Evolutionary conservation across 2,888 invertebrate species (phyloP).

Genomic region (Piscicola geometra): DNA sequence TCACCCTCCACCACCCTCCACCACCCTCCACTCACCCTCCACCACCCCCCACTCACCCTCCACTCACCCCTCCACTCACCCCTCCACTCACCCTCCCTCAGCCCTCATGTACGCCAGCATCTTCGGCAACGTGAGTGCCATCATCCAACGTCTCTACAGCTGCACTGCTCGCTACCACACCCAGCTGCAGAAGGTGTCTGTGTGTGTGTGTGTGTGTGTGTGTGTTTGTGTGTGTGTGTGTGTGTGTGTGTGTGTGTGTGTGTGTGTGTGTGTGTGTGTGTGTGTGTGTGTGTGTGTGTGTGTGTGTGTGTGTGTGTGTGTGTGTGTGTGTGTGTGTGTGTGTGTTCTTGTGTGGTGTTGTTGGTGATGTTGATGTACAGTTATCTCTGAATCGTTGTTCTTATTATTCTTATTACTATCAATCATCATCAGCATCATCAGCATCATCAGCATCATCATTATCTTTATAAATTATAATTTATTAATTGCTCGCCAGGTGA

Average conservation of each 20-base stretch:
- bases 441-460: no score
- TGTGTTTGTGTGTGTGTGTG: no score
- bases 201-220: no score
- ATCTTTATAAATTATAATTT: slow-evolving; percentile 97
- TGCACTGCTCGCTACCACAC: slow-evolving; percentile 97
- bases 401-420: no score
- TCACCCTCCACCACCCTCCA: no score
- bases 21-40: no score
- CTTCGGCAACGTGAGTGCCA: slow-evolving; percentile 97
- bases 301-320: slow-evolving; percentile 93
- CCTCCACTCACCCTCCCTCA: slow-evolving; percentile 58
- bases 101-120: slow-evolving; percentile 99
- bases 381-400: no score
- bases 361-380: no score
- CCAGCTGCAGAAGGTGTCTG: slow-evolving; percentile 83
- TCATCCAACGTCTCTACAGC: slow-evolving; percentile 93
- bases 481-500: slow-evolving; percentile 82
- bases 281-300: slow-evolving; percentile 86
- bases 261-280: slow-evolving; percentile 76
- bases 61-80: background rate
- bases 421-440: no score
- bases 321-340: slow-evolving; percentile 98
- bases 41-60: no score
- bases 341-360: slow-evolving; percentile 98
- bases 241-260: background rate